A percentile compares a stretch with the other conserved stretches of the same genome.
Conservation (phyloP, 2,888 invertebrate species). For the Pheosia tremula region DNA sequence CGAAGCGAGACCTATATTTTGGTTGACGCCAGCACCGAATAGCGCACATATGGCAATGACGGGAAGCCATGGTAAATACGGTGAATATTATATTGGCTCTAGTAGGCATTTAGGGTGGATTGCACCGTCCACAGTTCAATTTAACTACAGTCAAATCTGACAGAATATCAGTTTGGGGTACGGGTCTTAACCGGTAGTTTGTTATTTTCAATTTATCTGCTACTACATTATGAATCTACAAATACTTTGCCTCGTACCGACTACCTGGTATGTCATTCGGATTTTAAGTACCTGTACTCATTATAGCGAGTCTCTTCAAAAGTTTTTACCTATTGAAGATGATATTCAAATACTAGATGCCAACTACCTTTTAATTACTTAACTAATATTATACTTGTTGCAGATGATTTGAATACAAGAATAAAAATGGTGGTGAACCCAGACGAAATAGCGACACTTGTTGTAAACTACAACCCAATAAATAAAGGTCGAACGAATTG, state of each 20-base stretch:
- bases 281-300: too few relatives aligned
- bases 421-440: conserved; percentile 57
- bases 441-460: conserved; percentile 51
- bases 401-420: conserved; percentile 51
- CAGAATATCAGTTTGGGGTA: too few relatives aligned
- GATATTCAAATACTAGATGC: too few relatives aligned
- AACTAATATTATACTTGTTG: conserved; percentile 21
- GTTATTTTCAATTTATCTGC: too few relatives aligned
- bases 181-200: too few relatives aligned
- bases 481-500: conserved; percentile 64
- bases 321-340: too few relatives aligned
- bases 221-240: too few relatives aligned
- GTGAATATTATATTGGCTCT: background rate
- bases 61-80: conserved; percentile 52
- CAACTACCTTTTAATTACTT: too few relatives aligned
- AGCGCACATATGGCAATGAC: conserved; percentile 46
- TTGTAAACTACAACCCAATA: conserved; percentile 66
- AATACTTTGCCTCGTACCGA: too few relatives aligned
- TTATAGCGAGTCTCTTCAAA: too few relatives aligned
- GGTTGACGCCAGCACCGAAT: conserved; percentile 50
- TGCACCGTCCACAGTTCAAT: background rate
- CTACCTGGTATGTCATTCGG: too few relatives aligned
- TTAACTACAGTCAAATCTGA: too few relatives aligned
- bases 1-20: conserved; percentile 65
- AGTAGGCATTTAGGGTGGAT: background rate